phyloP scores from a whole-genome alignment of 2,113 vertebrate genomes.

The Nannobrachium achirus region DNA sequence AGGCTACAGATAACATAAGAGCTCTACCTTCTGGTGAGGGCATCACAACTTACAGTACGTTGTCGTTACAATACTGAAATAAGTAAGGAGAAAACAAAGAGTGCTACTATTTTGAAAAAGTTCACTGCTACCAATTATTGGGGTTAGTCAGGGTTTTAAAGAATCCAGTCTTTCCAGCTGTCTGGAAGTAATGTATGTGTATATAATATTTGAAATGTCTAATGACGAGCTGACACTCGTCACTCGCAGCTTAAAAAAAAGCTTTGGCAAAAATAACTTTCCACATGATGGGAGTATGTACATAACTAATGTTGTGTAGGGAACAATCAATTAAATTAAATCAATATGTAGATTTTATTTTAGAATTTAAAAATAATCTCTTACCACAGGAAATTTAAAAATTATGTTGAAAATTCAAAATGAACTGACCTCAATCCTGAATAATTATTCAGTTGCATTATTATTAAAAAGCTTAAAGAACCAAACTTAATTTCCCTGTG shows the following conservation, averaged over 20 bases:
- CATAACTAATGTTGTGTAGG: too few relatives aligned
- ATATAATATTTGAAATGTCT: not conserved
- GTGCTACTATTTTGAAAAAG: slow-evolving; percentile 30
- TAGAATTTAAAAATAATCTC: not conserved
- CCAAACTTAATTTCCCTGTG: not conserved
- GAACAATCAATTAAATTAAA: too few relatives aligned
- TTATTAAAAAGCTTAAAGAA: slow-evolving; percentile 25
- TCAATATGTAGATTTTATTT: not conserved
- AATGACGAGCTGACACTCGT: too few relatives aligned
- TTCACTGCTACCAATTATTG: slow-evolving; percentile 30
- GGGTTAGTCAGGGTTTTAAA: slow-evolving; percentile 12
- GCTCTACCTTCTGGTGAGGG: not conserved
- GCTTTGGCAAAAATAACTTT: too few relatives aligned
- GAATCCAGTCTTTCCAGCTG: not conserved
- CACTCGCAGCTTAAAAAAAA: too few relatives aligned
- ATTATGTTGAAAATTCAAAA: not conserved
- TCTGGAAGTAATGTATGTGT: too few relatives aligned
- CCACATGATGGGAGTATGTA: too few relatives aligned
- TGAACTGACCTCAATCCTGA: slow-evolving; percentile 3
- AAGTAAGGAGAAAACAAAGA: not conserved
- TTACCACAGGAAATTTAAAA: slow-evolving; percentile 10
- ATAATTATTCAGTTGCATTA: slow-evolving; percentile 16
- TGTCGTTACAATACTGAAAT: too few relatives aligned
- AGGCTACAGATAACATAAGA: slow-evolving; percentile 13
- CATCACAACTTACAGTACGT: not conserved